phyloP scores from a whole-genome alignment of 2,888 invertebrate genomes.

The Cyaniris semiargus region DNA sequence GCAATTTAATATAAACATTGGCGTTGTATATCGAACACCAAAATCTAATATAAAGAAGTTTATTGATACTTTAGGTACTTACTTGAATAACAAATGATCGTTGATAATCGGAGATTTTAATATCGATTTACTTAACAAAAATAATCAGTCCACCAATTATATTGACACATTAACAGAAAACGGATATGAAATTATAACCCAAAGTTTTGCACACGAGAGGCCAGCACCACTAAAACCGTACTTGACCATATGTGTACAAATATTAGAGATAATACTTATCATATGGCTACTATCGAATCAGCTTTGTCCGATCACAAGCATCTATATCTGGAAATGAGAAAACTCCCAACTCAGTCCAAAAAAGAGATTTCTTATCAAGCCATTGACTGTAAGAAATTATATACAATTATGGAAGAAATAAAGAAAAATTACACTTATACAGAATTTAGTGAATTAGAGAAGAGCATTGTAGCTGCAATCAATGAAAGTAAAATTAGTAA shows the following conservation, averaged over 20 bases:
- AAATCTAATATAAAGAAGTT: conserved; percentile 27
- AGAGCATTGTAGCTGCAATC: not conserved
- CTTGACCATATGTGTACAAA: too few relatives aligned
- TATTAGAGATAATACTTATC: too few relatives aligned
- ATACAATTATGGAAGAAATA: not conserved
- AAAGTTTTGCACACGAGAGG: too few relatives aligned
- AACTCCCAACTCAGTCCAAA: not conserved
- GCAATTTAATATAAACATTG: too few relatives aligned
- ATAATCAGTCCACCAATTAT: not conserved
- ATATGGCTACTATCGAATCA: not conserved
- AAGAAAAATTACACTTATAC: not conserved
- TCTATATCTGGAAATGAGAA: too few relatives aligned
- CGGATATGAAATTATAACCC: too few relatives aligned
- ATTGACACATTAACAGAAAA: too few relatives aligned
- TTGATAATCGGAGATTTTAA: conserved; percentile 33
- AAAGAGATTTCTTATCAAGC: conserved; percentile 14
- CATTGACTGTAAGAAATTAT: not conserved
- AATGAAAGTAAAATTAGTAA: too few relatives aligned
- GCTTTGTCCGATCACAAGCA: too few relatives aligned
- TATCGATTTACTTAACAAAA: too few relatives aligned
- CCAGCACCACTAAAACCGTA: too few relatives aligned
- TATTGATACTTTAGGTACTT: conserved; percentile 24
- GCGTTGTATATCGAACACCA: too few relatives aligned
- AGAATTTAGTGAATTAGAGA: not conserved
- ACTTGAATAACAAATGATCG: conserved; percentile 34